These are phyloP conservation scores for Laothoe populi DNA, from an alignment of 2,888 invertebrate genomes.

Conservation along the genomic window DNA sequence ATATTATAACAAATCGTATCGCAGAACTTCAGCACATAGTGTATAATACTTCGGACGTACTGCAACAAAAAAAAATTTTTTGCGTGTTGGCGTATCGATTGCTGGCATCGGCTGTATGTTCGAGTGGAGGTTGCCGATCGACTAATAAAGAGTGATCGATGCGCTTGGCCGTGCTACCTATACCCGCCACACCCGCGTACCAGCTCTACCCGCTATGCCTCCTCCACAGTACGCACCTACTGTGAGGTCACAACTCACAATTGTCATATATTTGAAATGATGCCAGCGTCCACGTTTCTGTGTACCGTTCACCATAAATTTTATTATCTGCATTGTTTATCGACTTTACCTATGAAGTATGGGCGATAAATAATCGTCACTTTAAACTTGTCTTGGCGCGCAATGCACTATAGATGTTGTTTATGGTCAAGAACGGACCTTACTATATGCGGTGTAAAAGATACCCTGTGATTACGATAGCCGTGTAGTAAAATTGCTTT, in stretches of 20 bases:
- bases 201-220: background rate
- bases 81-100: slow-evolving; percentile 29
- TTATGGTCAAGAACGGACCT: background rate
- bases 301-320: slow-evolving; percentile 44
- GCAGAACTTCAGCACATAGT: background rate
- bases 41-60: background rate
- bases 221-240: slow-evolving; percentile 14
- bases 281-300: slow-evolving; percentile 44
- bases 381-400: background rate
- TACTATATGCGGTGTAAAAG: background rate
- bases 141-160: slow-evolving; percentile 57
- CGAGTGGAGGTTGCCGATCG: slow-evolving; percentile 27
- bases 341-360: slow-evolving; percentile 39
- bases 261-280: slow-evolving; percentile 60
- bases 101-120: slow-evolving; percentile 29
- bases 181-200: slow-evolving; percentile 7
- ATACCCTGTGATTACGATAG: no score
- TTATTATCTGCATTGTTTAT: slow-evolving; percentile 49
- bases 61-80: slow-evolving; percentile 28
- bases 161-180: slow-evolving; percentile 32
- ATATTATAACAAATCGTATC: background rate
- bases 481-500: no score
- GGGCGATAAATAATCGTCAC: slow-evolving; percentile 24
- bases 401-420: background rate
- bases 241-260: slow-evolving; percentile 37